Conservation (phyloP, 1,140 invertebrate species). For the Laodelphax striatellus region DNA sequence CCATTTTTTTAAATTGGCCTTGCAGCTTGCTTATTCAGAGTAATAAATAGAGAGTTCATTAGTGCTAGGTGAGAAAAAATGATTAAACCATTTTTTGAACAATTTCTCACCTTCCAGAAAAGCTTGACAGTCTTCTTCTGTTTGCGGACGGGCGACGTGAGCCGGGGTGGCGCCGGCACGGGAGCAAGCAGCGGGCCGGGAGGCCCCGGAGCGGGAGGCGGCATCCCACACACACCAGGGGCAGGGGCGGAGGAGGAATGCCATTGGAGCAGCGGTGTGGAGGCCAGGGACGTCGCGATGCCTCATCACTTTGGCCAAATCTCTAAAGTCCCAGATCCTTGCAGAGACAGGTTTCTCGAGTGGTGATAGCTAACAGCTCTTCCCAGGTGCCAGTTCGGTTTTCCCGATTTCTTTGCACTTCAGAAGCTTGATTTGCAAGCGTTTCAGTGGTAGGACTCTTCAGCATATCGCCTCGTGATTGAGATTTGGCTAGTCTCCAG, state of each 20-base stretch:
- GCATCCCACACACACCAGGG: conserved; percentile 26
- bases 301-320: conserved; percentile 73
- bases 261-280: conserved; percentile 45
- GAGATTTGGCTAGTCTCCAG: conserved; percentile 24
- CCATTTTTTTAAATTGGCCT: too few relatives aligned
- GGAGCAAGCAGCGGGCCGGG: conserved; percentile 12
- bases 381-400: conserved; percentile 94
- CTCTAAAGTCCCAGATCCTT: conserved; percentile 95
- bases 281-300: conserved; percentile 50
- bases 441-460: conserved; percentile 53
- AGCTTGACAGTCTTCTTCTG: conserved; percentile 97
- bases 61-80: too few relatives aligned
- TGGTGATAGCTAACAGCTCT: conserved; percentile 66
- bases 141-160: conserved; percentile 49
- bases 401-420: conserved; percentile 82
- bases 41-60: too few relatives aligned
- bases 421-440: conserved; percentile 37
- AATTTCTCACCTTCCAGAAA: conserved; percentile 66
- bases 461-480: conserved; percentile 41
- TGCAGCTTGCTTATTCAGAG: too few relatives aligned
- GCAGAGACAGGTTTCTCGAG: conserved; percentile 76
- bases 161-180: conserved; percentile 36
- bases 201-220: conserved; percentile 32
- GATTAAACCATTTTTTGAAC: too few relatives aligned
- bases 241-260: conserved; percentile 60